Conservation (phyloP, 2,797 vertebrate species). For the Amniataba percoides region DNA sequence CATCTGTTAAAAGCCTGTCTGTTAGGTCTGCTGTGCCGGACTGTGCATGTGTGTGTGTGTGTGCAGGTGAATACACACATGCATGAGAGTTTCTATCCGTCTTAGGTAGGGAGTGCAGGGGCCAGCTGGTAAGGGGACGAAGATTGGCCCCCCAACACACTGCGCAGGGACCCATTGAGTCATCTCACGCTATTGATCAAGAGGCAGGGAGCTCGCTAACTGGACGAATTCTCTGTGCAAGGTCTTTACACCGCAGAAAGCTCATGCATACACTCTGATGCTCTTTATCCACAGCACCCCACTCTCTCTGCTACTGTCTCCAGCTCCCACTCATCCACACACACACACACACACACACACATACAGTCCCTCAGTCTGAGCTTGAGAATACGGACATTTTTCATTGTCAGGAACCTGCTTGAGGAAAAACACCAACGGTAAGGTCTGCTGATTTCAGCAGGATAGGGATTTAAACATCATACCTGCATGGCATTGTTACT, state of each 20-base stretch:
- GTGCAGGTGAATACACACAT: constrained; percentile 50
- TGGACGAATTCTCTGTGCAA: constrained; percentile 48
- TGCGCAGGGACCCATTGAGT: constrained; percentile 68
- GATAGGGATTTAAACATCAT: constrained; percentile 77
- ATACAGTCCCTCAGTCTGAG: constrained; percentile 57
- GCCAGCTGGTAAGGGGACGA: constrained; percentile 75
- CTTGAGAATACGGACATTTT: constrained; percentile 82
- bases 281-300: constrained; percentile 42
- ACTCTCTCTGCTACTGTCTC: constrained; percentile 22
- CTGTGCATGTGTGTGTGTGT: constrained; percentile 19
- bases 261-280: constrained; percentile 45
- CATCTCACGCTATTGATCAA: constrained; percentile 72
- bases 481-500: constrained; percentile 75
- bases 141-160: constrained; percentile 55
- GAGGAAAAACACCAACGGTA: constrained; percentile 77
- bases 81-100: constrained; percentile 58
- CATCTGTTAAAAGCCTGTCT: constrained; percentile 68
- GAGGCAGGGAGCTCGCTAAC: constrained; percentile 50
- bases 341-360: constrained; percentile 26
- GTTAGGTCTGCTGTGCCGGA: constrained; percentile 15
- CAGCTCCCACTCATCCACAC: not conserved
- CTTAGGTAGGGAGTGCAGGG: constrained; percentile 46
- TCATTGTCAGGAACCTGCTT: constrained; percentile 85
- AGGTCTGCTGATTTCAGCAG: constrained; percentile 86
- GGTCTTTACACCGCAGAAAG: constrained; percentile 47